phyloP scores from a whole-genome alignment of 2,113 vertebrate species.

The Empidonax traillii region DNA sequence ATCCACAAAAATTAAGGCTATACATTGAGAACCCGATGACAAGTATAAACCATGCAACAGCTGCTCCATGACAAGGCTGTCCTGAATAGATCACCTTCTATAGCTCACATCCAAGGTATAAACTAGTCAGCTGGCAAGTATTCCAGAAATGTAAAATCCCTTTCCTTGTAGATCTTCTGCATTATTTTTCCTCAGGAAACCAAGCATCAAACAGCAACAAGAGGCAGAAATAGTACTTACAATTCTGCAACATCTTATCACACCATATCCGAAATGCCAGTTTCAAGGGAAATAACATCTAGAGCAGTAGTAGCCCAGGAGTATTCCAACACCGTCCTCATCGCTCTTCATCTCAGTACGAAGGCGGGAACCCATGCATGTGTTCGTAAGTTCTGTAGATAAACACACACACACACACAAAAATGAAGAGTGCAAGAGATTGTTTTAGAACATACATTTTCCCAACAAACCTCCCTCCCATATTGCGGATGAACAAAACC shows the following conservation, averaged over 20 bases:
- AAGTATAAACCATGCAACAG: not conserved
- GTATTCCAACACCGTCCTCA: slow-evolving; percentile 88
- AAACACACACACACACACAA: not conserved
- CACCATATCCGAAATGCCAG: slow-evolving; percentile 80
- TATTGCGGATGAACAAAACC: not conserved
- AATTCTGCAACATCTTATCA: slow-evolving; percentile 90
- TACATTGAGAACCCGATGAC: not conserved
- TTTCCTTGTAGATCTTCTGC: not conserved
- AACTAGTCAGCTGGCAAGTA: not conserved
- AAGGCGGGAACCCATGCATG: slow-evolving; percentile 87
- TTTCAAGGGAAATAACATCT: slow-evolving; percentile 69
- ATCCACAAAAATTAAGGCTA: not conserved
- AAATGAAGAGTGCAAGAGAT: not conserved
- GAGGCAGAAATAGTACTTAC: slow-evolving; percentile 72
- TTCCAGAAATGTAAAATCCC: accelerated
- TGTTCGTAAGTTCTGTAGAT: slow-evolving; percentile 86
- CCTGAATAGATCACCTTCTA: not conserved
- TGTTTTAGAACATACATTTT: not conserved
- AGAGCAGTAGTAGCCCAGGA: slow-evolving; percentile 77
- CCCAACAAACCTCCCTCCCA: not conserved
- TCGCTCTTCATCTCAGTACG: slow-evolving; percentile 93
- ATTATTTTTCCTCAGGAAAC: not conserved
- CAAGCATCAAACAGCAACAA: not conserved
- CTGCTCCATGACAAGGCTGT: not conserved
- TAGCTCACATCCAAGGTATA: not conserved